phyloP scores from a whole-genome alignment of 1,140 invertebrate genomes.

The Acromyrmex echinatior region DNA sequence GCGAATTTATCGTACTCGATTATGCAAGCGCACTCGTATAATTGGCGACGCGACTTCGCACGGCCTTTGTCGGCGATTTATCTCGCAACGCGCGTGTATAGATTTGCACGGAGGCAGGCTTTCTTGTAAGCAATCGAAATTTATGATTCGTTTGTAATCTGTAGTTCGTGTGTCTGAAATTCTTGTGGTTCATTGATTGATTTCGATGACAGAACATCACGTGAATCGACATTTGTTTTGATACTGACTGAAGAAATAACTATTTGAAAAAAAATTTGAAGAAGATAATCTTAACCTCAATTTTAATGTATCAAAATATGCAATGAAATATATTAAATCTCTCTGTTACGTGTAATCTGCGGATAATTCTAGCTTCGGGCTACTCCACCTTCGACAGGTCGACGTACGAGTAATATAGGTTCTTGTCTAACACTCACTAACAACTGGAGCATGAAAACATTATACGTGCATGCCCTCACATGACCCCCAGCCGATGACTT shows the following conservation, averaged over 20 bases:
- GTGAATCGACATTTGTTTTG: too few species aligned
- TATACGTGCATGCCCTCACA: slow-evolving; percentile 58
- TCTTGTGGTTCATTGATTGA: not conserved
- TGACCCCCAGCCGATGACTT: slow-evolving; percentile 44
- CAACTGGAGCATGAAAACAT: slow-evolving; percentile 77
- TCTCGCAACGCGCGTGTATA: not conserved
- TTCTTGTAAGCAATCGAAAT: not conserved
- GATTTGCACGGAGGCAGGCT: slow-evolving; percentile 15
- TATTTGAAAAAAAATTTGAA: not conserved
- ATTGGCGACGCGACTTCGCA: slow-evolving; percentile 51
- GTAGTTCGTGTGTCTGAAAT: not conserved
- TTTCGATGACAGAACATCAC: not conserved
- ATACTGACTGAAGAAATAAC: not conserved
- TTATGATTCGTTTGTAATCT: not conserved
- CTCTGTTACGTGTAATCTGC: slow-evolving; percentile 25
- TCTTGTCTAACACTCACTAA: slow-evolving; percentile 73
- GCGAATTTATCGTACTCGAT: slow-evolving; percentile 43
- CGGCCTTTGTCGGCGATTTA: slow-evolving; percentile 53
- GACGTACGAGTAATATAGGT: slow-evolving; percentile 72
- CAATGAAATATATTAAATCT: not conserved
- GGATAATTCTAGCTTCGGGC: slow-evolving; percentile 66
- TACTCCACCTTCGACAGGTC: slow-evolving; percentile 70
- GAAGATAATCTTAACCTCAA: not conserved
- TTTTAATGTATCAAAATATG: not conserved
- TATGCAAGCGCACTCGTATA: slow-evolving; percentile 39